Evolutionary conservation across 2,888 invertebrate species (phyloP).

Genomic region (Catocala fraxini): DNA sequence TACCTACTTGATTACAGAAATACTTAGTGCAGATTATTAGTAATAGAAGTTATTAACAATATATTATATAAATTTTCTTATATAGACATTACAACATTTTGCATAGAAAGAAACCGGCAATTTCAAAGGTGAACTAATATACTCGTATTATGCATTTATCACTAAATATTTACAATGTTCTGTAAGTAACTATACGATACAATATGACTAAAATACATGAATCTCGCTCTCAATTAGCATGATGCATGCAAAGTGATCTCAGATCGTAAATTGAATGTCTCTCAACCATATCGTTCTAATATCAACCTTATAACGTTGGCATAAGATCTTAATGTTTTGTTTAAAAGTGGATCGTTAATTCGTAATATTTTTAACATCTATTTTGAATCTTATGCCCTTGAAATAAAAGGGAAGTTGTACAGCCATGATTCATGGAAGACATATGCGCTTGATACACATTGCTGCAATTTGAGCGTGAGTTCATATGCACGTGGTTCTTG

Average conservation of each 20-base stretch:
- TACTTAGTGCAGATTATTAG: no score
- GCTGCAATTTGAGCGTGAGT: constrained; percentile 66
- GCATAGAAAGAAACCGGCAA: no score
- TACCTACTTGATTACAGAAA: no score
- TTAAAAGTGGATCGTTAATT: not conserved
- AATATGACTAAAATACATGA: constrained; percentile 33
- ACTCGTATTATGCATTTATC: no score
- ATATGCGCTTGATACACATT: constrained; percentile 67
- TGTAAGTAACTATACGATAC: constrained; percentile 22
- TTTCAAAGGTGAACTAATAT: no score
- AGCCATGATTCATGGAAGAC: constrained; percentile 63
- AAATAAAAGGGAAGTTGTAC: constrained; percentile 22
- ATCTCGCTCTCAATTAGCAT: constrained; percentile 52
- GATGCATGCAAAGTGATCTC: constrained; percentile 56
- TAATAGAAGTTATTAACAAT: no score
- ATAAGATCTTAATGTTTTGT: not conserved
- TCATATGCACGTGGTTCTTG: constrained; percentile 64
- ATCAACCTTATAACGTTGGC: constrained; percentile 1
- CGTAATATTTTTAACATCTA: constrained; percentile 12
- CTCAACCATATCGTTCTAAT: not conserved
- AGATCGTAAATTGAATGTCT: no score
- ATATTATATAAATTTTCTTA: no score
- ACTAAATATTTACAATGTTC: not conserved
- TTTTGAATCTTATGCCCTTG: constrained; percentile 28
- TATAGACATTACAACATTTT: no score